Conservation (phyloP, 2,113 vertebrate species). For the Microcebus lehilahytsara region DNA sequence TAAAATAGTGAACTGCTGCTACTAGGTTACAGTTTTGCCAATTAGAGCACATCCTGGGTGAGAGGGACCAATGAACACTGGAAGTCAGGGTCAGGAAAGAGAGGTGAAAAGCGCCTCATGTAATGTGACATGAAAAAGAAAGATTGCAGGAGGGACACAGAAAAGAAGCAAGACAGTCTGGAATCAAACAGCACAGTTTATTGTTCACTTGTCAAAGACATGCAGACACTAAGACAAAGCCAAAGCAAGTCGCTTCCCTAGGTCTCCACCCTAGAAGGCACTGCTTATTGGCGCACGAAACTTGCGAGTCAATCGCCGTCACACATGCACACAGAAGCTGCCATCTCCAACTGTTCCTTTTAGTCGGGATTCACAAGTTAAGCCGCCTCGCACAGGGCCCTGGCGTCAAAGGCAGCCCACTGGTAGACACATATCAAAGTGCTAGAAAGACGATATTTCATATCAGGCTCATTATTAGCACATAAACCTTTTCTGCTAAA, state of each 20-base stretch:
- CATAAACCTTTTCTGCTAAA: not conserved
- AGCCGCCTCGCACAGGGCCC: slow-evolving; percentile 27
- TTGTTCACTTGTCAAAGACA: slow-evolving; percentile 61
- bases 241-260: not conserved
- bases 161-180: slow-evolving; percentile 37
- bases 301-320: not conserved
- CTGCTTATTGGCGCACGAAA: not conserved
- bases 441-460: not conserved
- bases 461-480: slow-evolving; percentile 53
- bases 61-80: slow-evolving; percentile 27
- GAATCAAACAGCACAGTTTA: slow-evolving; percentile 63
- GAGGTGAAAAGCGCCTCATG: slow-evolving; percentile 46
- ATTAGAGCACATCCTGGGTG: slow-evolving; percentile 69
- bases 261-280: slow-evolving; percentile 26
- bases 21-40: slow-evolving; percentile 72
- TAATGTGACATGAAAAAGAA: slow-evolving; percentile 59
- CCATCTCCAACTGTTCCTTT: slow-evolving; percentile 56
- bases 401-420: slow-evolving; percentile 55
- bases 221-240: slow-evolving; percentile 46
- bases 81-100: slow-evolving; percentile 50
- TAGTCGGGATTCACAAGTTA: slow-evolving; percentile 27
- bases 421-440: slow-evolving; percentile 40
- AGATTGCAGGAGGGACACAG: slow-evolving; percentile 36
- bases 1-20: slow-evolving; percentile 45
- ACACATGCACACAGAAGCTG: not conserved